Conservation (phyloP, 2,797 vertebrate species). For the Meda fulgida region DNA sequence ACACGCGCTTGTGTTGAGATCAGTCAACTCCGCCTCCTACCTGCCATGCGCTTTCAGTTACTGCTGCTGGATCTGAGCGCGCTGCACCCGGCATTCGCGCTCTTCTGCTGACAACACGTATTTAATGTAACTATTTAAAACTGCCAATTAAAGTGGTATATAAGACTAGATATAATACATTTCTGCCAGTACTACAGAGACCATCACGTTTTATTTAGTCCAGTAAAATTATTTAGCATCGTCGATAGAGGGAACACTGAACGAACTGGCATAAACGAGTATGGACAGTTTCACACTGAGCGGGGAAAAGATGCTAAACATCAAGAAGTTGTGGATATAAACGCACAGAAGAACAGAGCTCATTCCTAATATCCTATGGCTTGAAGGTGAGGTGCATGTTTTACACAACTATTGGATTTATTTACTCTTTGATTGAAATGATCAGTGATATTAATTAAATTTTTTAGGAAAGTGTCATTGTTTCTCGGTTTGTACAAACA, state of each 20-base stretch:
- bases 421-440: background rate
- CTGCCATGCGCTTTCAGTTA: conserved; percentile 6
- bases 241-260: background rate
- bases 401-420: background rate
- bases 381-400: conserved; percentile 50
- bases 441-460: background rate
- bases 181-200: background rate
- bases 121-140: conserved; percentile 3
- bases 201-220: background rate
- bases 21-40: conserved; percentile 44
- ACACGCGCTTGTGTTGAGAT: conserved; percentile 21
- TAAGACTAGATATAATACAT: background rate
- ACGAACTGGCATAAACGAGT: background rate
- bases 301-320: conserved; percentile 9
- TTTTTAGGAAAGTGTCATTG: background rate
- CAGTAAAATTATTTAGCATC: background rate
- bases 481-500: background rate
- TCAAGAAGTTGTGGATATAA: conserved; percentile 44
- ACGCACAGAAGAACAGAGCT: conserved; percentile 25
- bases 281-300: conserved; percentile 24
- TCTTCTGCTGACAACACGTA: background rate
- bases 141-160: background rate
- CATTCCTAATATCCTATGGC: conserved; percentile 43
- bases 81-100: background rate
- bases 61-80: background rate